Percentiles rank a stretch among this genome's conserved stretches.
phyloP scores from a whole-genome alignment of 2,888 invertebrate species.

The Agrotis clavis region DNA sequence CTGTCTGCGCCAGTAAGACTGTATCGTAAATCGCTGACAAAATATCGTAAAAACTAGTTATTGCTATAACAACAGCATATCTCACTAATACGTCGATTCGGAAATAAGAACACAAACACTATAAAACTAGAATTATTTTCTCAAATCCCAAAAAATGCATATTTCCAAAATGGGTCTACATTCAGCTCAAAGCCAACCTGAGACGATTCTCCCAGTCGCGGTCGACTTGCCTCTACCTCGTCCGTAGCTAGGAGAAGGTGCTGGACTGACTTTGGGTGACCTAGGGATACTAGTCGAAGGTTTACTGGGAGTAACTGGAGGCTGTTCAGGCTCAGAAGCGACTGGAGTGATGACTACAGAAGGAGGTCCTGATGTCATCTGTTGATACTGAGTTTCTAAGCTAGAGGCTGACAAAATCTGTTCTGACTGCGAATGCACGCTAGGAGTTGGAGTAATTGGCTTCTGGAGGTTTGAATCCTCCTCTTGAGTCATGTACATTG shows the following conservation, averaged over 20 bases:
- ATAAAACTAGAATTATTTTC: slow-evolving; percentile 12
- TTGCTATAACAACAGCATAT: slow-evolving; percentile 77
- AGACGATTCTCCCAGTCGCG: slow-evolving; percentile 93
- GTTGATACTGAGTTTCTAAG: slow-evolving; percentile 77
- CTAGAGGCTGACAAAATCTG: slow-evolving; percentile 84
- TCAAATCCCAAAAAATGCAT: not conserved
- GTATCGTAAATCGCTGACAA: slow-evolving; percentile 15
- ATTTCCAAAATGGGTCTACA: slow-evolving; percentile 2
- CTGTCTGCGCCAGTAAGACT: no score
- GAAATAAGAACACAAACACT: slow-evolving; percentile 28
- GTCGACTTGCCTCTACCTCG: slow-evolving; percentile 93
- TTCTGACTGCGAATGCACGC: slow-evolving; percentile 74
- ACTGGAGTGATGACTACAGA: slow-evolving; percentile 55
- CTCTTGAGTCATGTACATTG: slow-evolving; percentile 80
- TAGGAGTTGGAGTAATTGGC: slow-evolving; percentile 83
- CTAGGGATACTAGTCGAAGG: slow-evolving; percentile 68
- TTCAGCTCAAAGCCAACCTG: slow-evolving; percentile 92
- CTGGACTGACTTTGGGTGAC: slow-evolving; percentile 82
- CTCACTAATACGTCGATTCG: slow-evolving; percentile 81
- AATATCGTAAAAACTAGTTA: slow-evolving; percentile 69
- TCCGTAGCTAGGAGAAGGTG: slow-evolving; percentile 79
- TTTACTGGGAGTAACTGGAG: not conserved
- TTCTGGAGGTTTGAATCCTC: slow-evolving; percentile 81
- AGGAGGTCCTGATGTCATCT: slow-evolving; percentile 63
- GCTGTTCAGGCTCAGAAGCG: slow-evolving; percentile 44